Conservation (phyloP, 2,113 vertebrate genomes). For the Trachemys scripta region DNA sequence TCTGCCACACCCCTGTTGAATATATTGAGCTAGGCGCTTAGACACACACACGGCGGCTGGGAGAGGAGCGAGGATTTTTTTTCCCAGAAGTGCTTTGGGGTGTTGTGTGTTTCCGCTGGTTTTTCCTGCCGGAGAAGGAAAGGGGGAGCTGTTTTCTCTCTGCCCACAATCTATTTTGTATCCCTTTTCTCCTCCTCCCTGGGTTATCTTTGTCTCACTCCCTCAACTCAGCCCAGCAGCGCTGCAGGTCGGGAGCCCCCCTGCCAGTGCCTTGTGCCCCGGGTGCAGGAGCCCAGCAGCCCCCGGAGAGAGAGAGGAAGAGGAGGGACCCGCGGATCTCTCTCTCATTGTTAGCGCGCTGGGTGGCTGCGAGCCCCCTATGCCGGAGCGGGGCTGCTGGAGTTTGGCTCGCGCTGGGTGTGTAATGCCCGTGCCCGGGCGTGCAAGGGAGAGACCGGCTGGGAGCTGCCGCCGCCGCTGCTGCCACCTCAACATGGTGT, state of each 20-base stretch:
- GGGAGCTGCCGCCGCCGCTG: conserved; percentile 57
- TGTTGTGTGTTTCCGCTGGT: conserved; percentile 76
- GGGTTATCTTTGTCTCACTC: conserved; percentile 75
- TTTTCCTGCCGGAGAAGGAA: conserved; percentile 75
- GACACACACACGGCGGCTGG: background rate
- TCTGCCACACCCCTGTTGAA: conserved; percentile 64
- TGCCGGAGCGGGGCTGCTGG: background rate
- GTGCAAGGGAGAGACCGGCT: conserved; percentile 52
- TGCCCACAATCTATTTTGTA: conserved; percentile 49
- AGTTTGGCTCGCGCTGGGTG: background rate
- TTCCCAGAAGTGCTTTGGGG: conserved; percentile 66
- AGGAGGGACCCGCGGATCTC: conserved; percentile 33
- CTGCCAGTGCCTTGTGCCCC: conserved; percentile 7
- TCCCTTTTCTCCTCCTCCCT: conserved; percentile 63
- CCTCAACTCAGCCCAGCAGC: conserved; percentile 11
- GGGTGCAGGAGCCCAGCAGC: background rate
- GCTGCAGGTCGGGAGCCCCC: conserved; percentile 15
- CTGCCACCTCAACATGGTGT: conserved; percentile 85
- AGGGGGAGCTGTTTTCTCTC: conserved; percentile 73
- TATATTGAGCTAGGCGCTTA: background rate
- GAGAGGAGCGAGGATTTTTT: background rate
- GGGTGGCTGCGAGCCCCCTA: conserved; percentile 6
- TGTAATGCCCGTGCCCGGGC: conserved; percentile 47
- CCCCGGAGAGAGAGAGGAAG: background rate
- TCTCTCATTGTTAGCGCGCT: conserved; percentile 40